These are phyloP conservation scores for Andrena marginata DNA, from an alignment of 2,888 invertebrate genomes.

Conservation along the genomic window DNA sequence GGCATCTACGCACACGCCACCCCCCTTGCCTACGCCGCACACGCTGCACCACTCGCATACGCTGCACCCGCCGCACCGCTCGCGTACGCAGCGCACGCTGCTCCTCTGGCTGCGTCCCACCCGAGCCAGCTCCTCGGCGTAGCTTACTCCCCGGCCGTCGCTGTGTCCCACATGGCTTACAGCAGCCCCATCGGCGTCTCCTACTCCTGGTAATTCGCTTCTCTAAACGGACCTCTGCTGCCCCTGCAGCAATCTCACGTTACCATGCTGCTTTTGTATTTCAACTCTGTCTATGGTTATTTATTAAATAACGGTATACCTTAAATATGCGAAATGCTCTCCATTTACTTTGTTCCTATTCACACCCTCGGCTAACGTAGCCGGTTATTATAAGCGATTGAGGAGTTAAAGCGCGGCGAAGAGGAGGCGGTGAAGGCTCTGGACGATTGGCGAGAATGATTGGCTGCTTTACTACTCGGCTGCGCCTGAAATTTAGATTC, in stretches of 20 bases:
- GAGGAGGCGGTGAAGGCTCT: too few relatives aligned
- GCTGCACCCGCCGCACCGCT: conserved; percentile 64
- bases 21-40: conserved; percentile 64
- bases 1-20: conserved; percentile 75
- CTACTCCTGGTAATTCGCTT: conserved; percentile 75
- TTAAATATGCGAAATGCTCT: conserved; percentile 4
- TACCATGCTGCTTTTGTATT: background rate
- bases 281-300: background rate
- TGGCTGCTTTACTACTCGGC: too few relatives aligned
- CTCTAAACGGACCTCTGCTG: background rate
- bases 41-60: conserved; percentile 62
- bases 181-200: conserved; percentile 77
- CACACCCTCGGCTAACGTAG: background rate
- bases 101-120: conserved; percentile 60
- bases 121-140: conserved; percentile 75
- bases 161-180: conserved; percentile 80
- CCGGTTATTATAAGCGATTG: too few relatives aligned
- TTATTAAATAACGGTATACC: conserved; percentile 43
- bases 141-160: conserved; percentile 79
- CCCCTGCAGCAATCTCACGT: background rate
- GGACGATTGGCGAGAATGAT: too few relatives aligned
- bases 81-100: conserved; percentile 69
- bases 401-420: too few relatives aligned
- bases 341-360: background rate
- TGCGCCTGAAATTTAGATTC: too few relatives aligned